Evolutionary conservation across 2,113 vertebrate genomes (phyloP), one percentile per base, ranked within the genome.

Genomic region (Phaetusa simplex): DNA sequence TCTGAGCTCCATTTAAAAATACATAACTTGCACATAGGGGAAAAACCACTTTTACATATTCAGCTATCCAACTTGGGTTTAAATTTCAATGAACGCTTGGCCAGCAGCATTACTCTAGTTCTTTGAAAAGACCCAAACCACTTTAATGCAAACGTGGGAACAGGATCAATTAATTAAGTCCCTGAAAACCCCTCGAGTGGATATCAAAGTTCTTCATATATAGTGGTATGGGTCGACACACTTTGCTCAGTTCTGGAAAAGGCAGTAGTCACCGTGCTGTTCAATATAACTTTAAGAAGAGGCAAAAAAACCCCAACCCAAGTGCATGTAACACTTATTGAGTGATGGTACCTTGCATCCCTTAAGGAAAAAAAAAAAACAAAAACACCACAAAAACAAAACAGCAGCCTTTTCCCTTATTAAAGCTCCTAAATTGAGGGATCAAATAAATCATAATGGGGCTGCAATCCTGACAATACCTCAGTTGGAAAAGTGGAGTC

Each of bases 221-320:
- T 0, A 61, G 36, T 10, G 26, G 29, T 65, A 26, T 2, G 19
- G 42, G 29, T n/a, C 2, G 4, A 47, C 3, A 7, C 34, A 32
- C 34, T 45, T 62, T 22, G 15, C 40, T 89, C 29, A 84, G 50
- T 77, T 84, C 56, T 84, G 38, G 27, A 50, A 76, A 82, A 24
- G 27, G n/a, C 45, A 86, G 23, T 1, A 64, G 29, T 45, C 24
- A 58, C 12, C 19, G 11, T 2, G 42, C n/a, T 85, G 56, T 26
- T 80, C 58, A 82, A 59, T 15, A 5, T 6, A 53, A 59, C 29
- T 34, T 36, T 18, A 88, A 49, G 20, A 56, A 26, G 55, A 84
- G 13, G 42, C 5, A 62, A 78, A 89, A 80, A 40, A 16, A 0
- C 0, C 38, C 6, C n/a, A 73, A 56, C 65, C 9, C 36, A 59